Percentiles rank a stretch among this genome's conserved stretches.
Evolutionary conservation across 92 coral and sea anemone genomes (phyloP).

Genomic region (Zoanthus solanderi): DNA sequence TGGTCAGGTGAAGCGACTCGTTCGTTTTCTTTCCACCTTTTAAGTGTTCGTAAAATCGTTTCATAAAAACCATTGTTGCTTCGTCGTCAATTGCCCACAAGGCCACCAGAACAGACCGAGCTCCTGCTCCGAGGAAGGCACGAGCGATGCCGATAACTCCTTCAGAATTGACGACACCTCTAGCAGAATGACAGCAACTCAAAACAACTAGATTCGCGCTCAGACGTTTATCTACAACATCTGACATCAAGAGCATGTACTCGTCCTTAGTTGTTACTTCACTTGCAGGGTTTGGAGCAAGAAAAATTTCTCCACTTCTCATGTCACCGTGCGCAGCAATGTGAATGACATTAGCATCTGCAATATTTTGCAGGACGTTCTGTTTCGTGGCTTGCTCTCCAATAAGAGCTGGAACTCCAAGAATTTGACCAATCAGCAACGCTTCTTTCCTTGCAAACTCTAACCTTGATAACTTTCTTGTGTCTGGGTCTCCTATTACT

Average conservation of each 20-base stretch:
- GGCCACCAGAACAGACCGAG: constrained; percentile 52
- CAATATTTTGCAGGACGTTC: constrained; percentile 20
- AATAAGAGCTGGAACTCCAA: constrained; percentile 22
- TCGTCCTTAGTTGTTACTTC: constrained; percentile 17
- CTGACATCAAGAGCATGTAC: constrained; percentile 33
- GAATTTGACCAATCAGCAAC: constrained; percentile 37
- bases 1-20: constrained; percentile 45
- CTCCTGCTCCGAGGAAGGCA: constrained; percentile 62
- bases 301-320: constrained; percentile 49
- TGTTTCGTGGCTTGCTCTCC: constrained; percentile 49
- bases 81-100: constrained; percentile 58
- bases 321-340: constrained; percentile 59
- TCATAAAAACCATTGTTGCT: constrained; percentile 58
- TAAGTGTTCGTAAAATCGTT: constrained; percentile 45
- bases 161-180: constrained; percentile 56
- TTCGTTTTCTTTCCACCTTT: constrained; percentile 22
- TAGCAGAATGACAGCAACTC: constrained; percentile 59
- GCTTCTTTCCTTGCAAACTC: constrained; percentile 37
- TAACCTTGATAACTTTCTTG: not conserved
- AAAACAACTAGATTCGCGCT: constrained; percentile 51
- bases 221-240: constrained; percentile 12
- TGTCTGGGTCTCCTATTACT: constrained; percentile 21
- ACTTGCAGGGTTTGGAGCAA: constrained; percentile 32
- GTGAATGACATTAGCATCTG: constrained; percentile 41
- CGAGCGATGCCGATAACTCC: constrained; percentile 62